phyloP scores from a whole-genome alignment of 1,140 invertebrate genomes.

The Nomia melanderi region DNA sequence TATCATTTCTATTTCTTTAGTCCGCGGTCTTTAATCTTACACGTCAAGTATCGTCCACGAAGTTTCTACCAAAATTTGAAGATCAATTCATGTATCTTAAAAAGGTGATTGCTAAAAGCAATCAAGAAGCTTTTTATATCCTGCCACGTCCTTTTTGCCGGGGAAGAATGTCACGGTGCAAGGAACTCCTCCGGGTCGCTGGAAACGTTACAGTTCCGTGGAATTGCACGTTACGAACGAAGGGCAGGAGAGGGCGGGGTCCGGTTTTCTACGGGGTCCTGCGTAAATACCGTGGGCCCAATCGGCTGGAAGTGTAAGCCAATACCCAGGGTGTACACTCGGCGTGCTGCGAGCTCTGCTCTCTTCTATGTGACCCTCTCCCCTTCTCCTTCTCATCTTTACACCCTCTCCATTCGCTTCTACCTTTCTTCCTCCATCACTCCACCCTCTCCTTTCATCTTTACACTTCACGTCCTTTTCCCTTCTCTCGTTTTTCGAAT shows the following conservation, averaged over 20 bases:
- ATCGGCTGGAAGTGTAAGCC: constrained; percentile 73
- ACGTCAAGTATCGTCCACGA: no score
- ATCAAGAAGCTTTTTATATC: no score
- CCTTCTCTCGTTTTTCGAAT: not conserved
- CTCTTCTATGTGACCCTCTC: constrained; percentile 8
- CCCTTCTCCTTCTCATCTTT: not conserved
- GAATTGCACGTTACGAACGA: constrained; percentile 15
- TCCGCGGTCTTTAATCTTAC: no score
- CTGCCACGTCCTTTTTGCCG: no score
- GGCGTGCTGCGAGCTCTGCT: constrained; percentile 34
- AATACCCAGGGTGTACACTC: constrained; percentile 67
- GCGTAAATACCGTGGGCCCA: constrained; percentile 69
- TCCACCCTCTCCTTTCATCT: not conserved
- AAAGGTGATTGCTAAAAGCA: no score
- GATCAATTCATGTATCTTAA: no score
- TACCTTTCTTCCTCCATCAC: not conserved
- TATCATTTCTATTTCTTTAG: no score
- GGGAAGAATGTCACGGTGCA: constrained; percentile 7
- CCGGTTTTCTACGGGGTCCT: constrained; percentile 55
- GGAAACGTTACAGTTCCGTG: constrained; percentile 29
- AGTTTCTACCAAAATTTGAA: no score
- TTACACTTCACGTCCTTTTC: not conserved
- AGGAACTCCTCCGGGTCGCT: constrained; percentile 7
- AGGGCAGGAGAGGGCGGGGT: constrained; percentile 1
- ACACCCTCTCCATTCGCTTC: not conserved